Base-by-base conservation (phyloP, 1,140 invertebrate genomes). In the Calephelis virginiensis region DNA sequence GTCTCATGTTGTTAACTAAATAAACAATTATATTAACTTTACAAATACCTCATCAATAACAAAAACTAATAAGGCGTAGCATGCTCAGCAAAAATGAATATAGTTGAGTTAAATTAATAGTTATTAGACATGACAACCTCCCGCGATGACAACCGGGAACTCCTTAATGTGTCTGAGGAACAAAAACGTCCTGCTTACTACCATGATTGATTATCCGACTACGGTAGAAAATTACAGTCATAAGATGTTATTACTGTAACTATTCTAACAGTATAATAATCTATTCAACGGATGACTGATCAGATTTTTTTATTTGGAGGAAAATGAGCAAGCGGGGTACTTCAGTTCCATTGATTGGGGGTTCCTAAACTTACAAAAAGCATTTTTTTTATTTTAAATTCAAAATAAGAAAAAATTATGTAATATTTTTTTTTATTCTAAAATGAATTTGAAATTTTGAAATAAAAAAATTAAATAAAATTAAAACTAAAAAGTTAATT, bases 11-110 rank as follows among this genome's bases (percentile, higher is more conserved):
- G 8, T 28, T 28, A 43, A 43, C 7, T 6, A 43, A 43, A 43
- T 43, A 43, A 7, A 43, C 40, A 43, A 43, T 43, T 6, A 43
- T 6, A 43, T 43, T 43, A 43, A 6, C 7, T 7, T 43, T 43
- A 8, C 40, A 43, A 43, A 43, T 43, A 9, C 6, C 40, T 11
- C n/a, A 38, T 59, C 37, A 59, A 59, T 38, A n/a, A 59, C 8
- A 59, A 59, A 59, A 59, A 59, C 17, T 37, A 56, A 56, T 56
- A 59, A n/a, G 12, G 53, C 53, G 53, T 59, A 59, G 53, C 53
- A 17, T 37, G 53, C 28, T 12, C 6, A 59, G 28, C 53, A 59
- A 59, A 59, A 56, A 37, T 56, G 50, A 56, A 37, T 38, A 38
- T 59, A 59, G 53, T 59, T 59, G 37, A 59, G 56, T 38, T n/a